These are phyloP conservation scores for Phoxinus phoxinus DNA, from an alignment of 2,113 vertebrate genomes.

Conservation along the genomic window DNA sequence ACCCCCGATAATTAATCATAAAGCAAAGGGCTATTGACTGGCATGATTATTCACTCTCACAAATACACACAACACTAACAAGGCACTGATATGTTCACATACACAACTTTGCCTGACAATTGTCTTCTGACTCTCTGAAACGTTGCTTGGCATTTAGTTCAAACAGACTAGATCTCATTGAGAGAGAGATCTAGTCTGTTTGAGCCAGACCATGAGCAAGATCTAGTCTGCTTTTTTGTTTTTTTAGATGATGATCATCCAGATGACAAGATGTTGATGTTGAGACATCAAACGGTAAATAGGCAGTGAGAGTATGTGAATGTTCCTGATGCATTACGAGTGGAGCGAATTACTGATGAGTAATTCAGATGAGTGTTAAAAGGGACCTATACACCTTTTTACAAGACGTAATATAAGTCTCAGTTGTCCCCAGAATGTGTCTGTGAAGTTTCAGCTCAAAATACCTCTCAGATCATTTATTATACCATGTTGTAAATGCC, in stretches of 20 bases:
- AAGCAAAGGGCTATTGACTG: background rate
- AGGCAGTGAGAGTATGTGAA: background rate
- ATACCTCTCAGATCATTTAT: too few relatives aligned
- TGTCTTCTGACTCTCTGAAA: constrained; percentile 7
- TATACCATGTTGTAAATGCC: too few relatives aligned
- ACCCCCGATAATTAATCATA: background rate
- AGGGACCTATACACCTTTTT: too few relatives aligned
- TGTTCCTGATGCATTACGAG: background rate
- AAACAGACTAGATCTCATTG: constrained; percentile 18
- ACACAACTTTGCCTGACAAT: background rate
- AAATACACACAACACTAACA: constrained; percentile 22
- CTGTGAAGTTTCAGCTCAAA: too few relatives aligned
- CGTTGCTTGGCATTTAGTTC: background rate
- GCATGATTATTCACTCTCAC: background rate
- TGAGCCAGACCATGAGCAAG: background rate
- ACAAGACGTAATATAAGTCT: too few relatives aligned
- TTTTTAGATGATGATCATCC: background rate
- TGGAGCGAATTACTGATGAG: background rate
- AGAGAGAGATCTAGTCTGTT: too few relatives aligned
- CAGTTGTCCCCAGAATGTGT: too few relatives aligned
- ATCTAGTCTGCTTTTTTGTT: background rate
- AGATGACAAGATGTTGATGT: background rate
- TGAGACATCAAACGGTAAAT: background rate
- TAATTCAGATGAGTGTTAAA: background rate
- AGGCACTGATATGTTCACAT: background rate